Evolutionary conservation across 2,888 invertebrate species (phyloP).

Genomic region (Endotricha flammealis): DNA sequence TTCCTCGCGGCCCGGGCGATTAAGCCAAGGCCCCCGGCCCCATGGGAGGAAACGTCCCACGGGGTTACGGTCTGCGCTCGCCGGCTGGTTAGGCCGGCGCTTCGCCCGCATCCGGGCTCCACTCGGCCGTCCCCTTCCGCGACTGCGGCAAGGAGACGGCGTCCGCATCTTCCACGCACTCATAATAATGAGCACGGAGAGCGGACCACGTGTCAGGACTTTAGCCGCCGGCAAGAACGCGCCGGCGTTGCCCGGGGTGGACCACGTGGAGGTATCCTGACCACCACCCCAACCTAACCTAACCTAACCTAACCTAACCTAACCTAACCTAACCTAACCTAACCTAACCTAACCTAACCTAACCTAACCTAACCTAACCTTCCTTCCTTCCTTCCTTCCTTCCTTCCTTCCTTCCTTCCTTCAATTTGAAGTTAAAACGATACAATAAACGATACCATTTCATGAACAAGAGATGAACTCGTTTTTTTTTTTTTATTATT

Average conservation of each 20-base stretch:
- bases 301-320: slow-evolving; percentile 18
- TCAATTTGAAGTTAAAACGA: too few species aligned
- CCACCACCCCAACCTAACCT: slow-evolving; percentile 18
- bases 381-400: too few species aligned
- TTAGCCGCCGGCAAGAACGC: too few species aligned
- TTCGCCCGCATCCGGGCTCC: background rate
- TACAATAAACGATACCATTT: too few species aligned
- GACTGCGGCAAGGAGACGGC: slow-evolving; percentile 14
- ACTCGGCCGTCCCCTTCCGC: slow-evolving; percentile 16
- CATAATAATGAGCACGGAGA: too few species aligned
- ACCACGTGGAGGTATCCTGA: slow-evolving; percentile 19
- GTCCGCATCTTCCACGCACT: slow-evolving; percentile 20
- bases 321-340: slow-evolving; percentile 15
- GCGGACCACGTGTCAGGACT: too few species aligned
- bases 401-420: too few species aligned
- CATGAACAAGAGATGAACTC: slow-evolving; percentile 16
- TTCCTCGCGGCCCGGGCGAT: too few species aligned
- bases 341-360: slow-evolving; percentile 21
- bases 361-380: slow-evolving; percentile 21
- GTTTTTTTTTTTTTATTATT: slow-evolving; percentile 9
- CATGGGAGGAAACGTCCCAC: too few species aligned
- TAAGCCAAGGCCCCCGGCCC: too few species aligned
- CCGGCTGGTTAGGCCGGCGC: too few species aligned
- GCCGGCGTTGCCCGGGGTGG: slow-evolving; percentile 19
- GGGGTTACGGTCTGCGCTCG: too few species aligned